Evolutionary conservation across 2,888 invertebrate species (phyloP).

Genomic region (Ophion slaviceki): DNA sequence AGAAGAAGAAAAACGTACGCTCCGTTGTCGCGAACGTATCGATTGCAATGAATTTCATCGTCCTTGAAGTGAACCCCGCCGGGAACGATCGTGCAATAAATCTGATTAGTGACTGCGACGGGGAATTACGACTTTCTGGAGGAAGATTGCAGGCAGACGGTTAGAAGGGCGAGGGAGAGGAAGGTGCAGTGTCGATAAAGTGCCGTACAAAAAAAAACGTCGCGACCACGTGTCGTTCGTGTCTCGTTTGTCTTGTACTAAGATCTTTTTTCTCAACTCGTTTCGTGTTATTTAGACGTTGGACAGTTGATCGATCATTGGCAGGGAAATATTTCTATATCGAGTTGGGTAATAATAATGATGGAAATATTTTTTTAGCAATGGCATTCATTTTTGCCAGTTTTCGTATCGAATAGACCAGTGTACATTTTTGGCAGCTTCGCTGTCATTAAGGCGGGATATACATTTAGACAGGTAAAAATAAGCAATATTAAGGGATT

Average conservation of each 20-base stretch:
- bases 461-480: too few species aligned
- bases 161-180: not conserved
- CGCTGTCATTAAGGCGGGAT: not conserved
- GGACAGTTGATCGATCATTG: not conserved
- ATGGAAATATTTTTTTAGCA: not conserved
- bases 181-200: constrained; percentile 43
- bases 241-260: not conserved
- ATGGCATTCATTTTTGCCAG: not conserved
- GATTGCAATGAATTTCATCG: constrained; percentile 66
- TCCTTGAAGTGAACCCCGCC: constrained; percentile 48
- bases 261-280: not conserved
- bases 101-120: constrained; percentile 52
- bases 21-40: constrained; percentile 51
- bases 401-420: not conserved
- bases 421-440: not conserved
- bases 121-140: constrained; percentile 55
- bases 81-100: constrained; percentile 46
- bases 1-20: constrained; percentile 31
- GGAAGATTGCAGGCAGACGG: not conserved
- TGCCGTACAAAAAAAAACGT: constrained; percentile 18
- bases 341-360: not conserved
- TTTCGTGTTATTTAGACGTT: not conserved
- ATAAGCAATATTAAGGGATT: too few species aligned
- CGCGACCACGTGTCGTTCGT: constrained; percentile 19
- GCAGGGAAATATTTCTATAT: not conserved